These are phyloP conservation scores for Actias luna DNA, from an alignment of 2,888 invertebrate species.

Conservation along the genomic window DNA sequence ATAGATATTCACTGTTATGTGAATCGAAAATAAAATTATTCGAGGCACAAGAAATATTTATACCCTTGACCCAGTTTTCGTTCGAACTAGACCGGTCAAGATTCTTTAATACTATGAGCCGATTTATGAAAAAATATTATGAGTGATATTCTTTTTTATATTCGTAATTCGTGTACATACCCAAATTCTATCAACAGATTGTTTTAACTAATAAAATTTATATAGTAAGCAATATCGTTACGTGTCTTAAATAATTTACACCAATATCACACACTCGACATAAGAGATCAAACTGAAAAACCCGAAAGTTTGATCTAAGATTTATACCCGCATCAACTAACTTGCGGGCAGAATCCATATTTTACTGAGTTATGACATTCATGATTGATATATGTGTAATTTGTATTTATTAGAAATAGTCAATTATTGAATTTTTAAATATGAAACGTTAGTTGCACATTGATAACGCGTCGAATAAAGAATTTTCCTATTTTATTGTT, in stretches of 20 bases:
- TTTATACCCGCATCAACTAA: not conserved
- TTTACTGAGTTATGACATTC: too few species aligned
- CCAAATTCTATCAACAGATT: too few species aligned
- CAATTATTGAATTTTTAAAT: not conserved
- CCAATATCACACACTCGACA: not conserved
- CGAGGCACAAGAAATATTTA: not conserved
- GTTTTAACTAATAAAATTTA: too few species aligned
- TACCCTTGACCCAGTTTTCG: not conserved
- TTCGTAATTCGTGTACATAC: too few species aligned
- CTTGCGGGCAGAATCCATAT: too few species aligned
- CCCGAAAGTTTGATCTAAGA: not conserved
- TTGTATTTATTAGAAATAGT: too few species aligned
- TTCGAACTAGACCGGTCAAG: not conserved
- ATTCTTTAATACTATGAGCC: not conserved
- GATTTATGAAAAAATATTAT: not conserved
- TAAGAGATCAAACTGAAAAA: not conserved
- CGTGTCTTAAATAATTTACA: not conserved
- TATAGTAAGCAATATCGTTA: too few species aligned
- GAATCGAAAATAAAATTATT: not conserved
- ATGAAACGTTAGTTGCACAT: too few species aligned
- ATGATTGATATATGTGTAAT: too few species aligned
- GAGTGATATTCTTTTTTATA: not conserved
- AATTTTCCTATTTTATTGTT: too few species aligned
- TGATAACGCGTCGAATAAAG: too few species aligned
- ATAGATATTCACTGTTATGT: not conserved